phyloP scores from a whole-genome alignment of 2,113 vertebrate species.

The Bos indicus region DNA sequence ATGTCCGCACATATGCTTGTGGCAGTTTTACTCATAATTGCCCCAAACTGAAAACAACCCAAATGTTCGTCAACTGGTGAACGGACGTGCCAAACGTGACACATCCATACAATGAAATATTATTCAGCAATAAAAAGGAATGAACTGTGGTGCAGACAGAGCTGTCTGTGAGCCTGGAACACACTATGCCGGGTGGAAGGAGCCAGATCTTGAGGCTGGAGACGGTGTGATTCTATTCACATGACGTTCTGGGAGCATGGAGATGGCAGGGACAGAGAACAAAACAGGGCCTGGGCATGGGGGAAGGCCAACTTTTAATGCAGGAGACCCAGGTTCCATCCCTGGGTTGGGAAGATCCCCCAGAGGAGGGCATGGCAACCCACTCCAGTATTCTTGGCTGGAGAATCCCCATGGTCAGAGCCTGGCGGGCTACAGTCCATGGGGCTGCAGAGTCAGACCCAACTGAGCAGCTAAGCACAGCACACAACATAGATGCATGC shows the following conservation, averaged over 20 bases:
- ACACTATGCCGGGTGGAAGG: not conserved
- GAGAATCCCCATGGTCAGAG: not conserved
- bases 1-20: not conserved
- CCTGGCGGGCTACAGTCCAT: not conserved
- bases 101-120: not conserved
- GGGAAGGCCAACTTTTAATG: not conserved
- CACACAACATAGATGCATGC: not conserved
- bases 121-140: not conserved
- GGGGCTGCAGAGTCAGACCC: not conserved
- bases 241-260: not conserved
- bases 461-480: not conserved
- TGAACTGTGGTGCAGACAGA: fast-evolving
- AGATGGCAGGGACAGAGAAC: not conserved
- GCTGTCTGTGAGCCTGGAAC: not conserved
- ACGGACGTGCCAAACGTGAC: not conserved
- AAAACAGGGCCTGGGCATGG: not conserved
- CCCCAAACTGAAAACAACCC: not conserved
- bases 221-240: not conserved
- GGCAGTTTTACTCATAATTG: not conserved
- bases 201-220: not conserved
- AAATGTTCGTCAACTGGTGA: not conserved
- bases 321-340: not conserved
- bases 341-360: not conserved
- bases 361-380: not conserved
- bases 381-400: not conserved